Evolutionary conservation across 2,888 invertebrate genomes (phyloP), one percentile per base, ranked within the genome.

Genomic region (Oscheius sp.): DNA sequence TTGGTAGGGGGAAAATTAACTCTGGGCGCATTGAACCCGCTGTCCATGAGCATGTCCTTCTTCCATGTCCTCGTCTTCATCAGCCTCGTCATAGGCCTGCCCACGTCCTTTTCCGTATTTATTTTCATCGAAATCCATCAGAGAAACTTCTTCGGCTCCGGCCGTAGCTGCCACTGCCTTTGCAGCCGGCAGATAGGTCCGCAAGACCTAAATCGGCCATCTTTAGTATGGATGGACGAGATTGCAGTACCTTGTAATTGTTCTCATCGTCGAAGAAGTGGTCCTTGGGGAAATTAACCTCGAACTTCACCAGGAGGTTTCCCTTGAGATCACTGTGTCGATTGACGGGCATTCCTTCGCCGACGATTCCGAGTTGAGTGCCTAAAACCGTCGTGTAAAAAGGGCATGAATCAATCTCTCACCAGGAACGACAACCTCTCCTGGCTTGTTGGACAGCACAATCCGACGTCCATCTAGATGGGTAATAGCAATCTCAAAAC

Each of bases 401-500:
- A 55, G 32, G 29, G 57, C 53, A 37, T 7, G 42, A 42, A 7
- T 42, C 3, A 42, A 42, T 32, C 51, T 59, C 88, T 92, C 92
- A 89, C 94, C 94, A 71, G 95, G 95, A 87, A 94, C 93, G 79
- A 96, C 93, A 29, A 96, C 93, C 84, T 94, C 93, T 21, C 96
- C 96, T 4, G 94, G 92, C 70, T 93, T 92, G 85, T 93, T 93
- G 89, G 92, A 93, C 72, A 97, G 92, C 70, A 95, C 91, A 77
- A 96, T 91, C 87, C 94, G 93, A 63, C 96, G 92, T 0, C 94
- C 95, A 91, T 96, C 96, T 84, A 97, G 92, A 90, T 96, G 96
- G 88, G 93, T 93, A n/a, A 96, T 91, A 65, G 93, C 92, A 90
- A 94, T 93, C 75, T 93, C 92, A 90, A 95, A 94, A 5, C 96